Evolutionary conservation across 2,888 invertebrate genomes (phyloP).

Genomic region (Trichopria drosophilae): DNA sequence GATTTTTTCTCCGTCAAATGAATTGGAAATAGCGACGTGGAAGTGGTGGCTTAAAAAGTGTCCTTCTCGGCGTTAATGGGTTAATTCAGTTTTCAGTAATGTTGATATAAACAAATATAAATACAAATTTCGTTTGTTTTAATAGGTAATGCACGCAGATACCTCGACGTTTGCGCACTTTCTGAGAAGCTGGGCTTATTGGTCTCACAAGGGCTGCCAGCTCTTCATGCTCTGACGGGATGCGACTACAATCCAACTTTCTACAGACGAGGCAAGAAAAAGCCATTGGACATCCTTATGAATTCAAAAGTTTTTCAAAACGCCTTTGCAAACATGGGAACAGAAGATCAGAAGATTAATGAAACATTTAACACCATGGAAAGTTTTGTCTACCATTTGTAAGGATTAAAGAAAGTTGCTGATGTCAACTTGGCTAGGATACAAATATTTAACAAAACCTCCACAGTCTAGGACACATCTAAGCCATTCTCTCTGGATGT

Average conservation of each 20-base stretch:
- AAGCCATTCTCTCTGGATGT: conserved; percentile 40
- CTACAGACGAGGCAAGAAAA: no score
- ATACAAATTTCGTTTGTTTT: no score
- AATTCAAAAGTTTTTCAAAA: conserved; percentile 30
- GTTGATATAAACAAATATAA: no score
- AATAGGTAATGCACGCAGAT: no score
- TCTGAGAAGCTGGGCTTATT: conserved; percentile 20
- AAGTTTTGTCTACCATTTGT: conserved; percentile 39
- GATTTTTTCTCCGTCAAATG: no score
- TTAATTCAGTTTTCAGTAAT: no score
- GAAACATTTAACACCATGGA: conserved; percentile 30
- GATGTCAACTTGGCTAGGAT: conserved; percentile 35
- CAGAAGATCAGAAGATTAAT: conserved; percentile 23
- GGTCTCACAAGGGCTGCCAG: conserved; percentile 16
- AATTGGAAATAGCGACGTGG: no score
- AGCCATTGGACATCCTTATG: not conserved
- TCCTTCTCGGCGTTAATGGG: no score
- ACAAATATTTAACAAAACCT: conserved; percentile 40
- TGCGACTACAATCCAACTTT: conserved; percentile 33
- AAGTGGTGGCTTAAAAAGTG: no score
- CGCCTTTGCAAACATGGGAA: conserved; percentile 33
- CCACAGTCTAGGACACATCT: conserved; percentile 41
- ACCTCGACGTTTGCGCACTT: conserved; percentile 27
- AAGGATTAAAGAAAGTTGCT: conserved; percentile 37
- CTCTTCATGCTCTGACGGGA: conserved; percentile 32